These are phyloP conservation scores for Leptocoma aspasia DNA, from an alignment of 2,113 vertebrate genomes.

Conservation along the genomic window DNA sequence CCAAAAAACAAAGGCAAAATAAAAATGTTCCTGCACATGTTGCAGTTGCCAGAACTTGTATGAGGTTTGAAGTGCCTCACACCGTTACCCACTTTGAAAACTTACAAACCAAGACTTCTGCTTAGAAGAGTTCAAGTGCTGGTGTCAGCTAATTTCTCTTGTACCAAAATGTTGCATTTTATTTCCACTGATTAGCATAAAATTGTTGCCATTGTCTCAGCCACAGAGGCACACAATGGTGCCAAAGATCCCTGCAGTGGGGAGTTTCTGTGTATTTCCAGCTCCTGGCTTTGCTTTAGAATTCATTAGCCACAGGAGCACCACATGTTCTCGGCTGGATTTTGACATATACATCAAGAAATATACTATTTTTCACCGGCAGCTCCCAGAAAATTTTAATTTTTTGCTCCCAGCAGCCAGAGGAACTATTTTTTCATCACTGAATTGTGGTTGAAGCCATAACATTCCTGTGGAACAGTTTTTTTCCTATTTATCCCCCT, in stretches of 20 bases:
- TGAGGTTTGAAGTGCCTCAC: neutral
- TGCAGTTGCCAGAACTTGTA: neutral
- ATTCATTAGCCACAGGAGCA: neutral
- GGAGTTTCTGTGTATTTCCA: conserved; percentile 19
- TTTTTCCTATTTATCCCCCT: neutral
- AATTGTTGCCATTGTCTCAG: conserved; percentile 90
- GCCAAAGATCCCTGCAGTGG: conserved; percentile 79
- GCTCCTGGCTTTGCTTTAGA: conserved; percentile 17
- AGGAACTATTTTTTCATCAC: neutral
- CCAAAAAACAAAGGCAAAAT: neutral
- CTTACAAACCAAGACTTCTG: neutral
- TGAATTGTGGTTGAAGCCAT: neutral
- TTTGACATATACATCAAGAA: neutral
- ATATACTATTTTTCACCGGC: neutral
- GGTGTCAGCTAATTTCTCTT: conserved; percentile 58
- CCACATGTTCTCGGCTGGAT: neutral
- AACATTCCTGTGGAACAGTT: neutral
- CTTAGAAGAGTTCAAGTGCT: neutral
- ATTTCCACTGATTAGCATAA: conserved; percentile 90
- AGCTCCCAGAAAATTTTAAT: neutral
- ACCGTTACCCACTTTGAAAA: neutral
- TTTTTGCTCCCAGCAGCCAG: neutral
- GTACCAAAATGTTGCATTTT: conserved; percentile 76
- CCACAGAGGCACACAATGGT: conserved; percentile 73
- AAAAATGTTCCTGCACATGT: neutral